Percentiles rank a stretch among this genome's conserved stretches.
phyloP scores from a whole-genome alignment of 2,888 invertebrate species.

The Amphipoea lucens region DNA sequence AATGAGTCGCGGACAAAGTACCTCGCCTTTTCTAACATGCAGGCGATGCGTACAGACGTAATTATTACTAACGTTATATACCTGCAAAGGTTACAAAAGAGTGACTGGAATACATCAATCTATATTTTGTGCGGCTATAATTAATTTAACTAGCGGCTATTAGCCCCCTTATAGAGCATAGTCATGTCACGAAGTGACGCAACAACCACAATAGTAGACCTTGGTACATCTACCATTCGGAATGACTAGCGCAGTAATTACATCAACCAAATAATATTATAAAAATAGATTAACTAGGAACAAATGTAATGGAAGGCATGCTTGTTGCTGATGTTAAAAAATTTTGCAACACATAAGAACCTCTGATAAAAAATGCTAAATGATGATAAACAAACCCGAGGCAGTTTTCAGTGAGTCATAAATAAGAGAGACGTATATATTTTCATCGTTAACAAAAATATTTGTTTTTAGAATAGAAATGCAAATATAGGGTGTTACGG shows the following conservation, averaged over 20 bases:
- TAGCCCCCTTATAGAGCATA: constrained; percentile 76
- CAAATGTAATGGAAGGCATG: constrained; percentile 47
- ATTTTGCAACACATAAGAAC: constrained; percentile 30
- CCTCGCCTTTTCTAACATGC: constrained; percentile 2
- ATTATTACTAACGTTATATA: constrained; percentile 32
- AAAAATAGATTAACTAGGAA: constrained; percentile 74
- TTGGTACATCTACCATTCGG: constrained; percentile 66
- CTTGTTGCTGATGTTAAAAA: constrained; percentile 39
- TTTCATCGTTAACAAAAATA: constrained; percentile 19
- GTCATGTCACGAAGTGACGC: constrained; percentile 74
- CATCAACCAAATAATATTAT: constrained; percentile 68
- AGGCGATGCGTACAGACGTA: not conserved
- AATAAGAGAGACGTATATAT: constrained; percentile 30
- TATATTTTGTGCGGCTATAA: constrained; percentile 63
- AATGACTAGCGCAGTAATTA: constrained; percentile 52
- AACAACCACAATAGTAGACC: constrained; percentile 79
- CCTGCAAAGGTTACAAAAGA: constrained; percentile 45
- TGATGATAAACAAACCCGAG: constrained; percentile 72
- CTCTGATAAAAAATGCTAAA: constrained; percentile 65
- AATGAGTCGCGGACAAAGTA: constrained; percentile 9
- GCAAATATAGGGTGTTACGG: no score
- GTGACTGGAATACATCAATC: constrained; percentile 56
- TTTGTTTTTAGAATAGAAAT: constrained; percentile 31
- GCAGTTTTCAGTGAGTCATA: constrained; percentile 59
- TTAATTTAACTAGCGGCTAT: constrained; percentile 79